A percentile compares a stretch with the other conserved stretches of the same genome.
phyloP scores from a whole-genome alignment of 2,888 invertebrate genomes.

The Cataglyphis altisquamis region DNA sequence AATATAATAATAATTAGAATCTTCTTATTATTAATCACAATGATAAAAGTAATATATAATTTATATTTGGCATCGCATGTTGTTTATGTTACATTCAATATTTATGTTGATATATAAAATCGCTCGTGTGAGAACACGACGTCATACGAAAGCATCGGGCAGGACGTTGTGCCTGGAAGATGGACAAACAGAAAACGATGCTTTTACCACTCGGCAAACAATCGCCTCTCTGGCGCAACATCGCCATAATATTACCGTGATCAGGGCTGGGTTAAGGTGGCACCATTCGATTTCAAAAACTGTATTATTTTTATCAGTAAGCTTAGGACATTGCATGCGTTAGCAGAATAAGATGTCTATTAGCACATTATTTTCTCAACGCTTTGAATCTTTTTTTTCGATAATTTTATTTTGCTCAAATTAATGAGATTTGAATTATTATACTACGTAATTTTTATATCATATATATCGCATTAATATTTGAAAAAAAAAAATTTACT shows the following conservation, averaged over 20 bases:
- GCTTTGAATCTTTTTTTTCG: not conserved
- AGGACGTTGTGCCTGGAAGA: constrained; percentile 71
- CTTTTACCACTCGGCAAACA: constrained; percentile 84
- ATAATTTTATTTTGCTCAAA: not conserved
- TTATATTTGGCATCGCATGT: not conserved
- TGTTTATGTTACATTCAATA: constrained; percentile 12
- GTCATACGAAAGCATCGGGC: constrained; percentile 24
- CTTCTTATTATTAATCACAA: not conserved
- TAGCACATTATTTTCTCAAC: not conserved
- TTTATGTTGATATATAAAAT: constrained; percentile 17
- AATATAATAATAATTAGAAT: not conserved
- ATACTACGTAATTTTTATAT: not conserved
- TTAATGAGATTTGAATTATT: constrained; percentile 6
- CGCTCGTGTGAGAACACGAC: constrained; percentile 4
- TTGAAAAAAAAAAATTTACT: not conserved
- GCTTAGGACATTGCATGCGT: not conserved
- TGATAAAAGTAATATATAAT: not conserved
- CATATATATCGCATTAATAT: not conserved
- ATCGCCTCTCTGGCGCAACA: constrained; percentile 57
- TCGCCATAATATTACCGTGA: constrained; percentile 58
- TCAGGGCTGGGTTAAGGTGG: constrained; percentile 45
- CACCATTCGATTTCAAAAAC: constrained; percentile 4
- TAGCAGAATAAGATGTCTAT: not conserved
- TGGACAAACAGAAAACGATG: constrained; percentile 80
- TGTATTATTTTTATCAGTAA: constrained; percentile 11